These are phyloP conservation scores for Fragum whitleyi DNA, from an alignment of 2,888 invertebrate genomes.

Conservation along the genomic window DNA sequence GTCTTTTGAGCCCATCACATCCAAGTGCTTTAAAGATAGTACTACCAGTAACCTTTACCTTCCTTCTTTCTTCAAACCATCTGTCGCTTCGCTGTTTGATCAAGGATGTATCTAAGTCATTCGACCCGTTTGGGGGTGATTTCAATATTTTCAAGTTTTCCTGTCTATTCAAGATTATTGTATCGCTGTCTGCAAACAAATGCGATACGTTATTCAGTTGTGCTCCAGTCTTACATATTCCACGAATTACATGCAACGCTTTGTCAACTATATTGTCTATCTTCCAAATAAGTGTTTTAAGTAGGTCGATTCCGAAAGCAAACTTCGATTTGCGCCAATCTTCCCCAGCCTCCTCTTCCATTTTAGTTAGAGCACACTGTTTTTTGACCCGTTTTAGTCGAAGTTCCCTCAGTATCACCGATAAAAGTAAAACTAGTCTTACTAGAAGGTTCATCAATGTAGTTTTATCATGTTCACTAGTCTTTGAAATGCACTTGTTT, in stretches of 20 bases:
- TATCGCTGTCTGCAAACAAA: not conserved
- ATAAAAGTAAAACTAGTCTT: not conserved
- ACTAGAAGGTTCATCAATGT: not conserved
- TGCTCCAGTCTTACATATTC: not conserved
- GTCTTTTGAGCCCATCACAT: not conserved
- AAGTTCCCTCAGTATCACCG: not conserved
- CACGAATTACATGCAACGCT: not conserved
- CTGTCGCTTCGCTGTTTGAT: not conserved
- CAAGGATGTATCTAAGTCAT: not conserved
- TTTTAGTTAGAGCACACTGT: not conserved
- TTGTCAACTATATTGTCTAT: not conserved
- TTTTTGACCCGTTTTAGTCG: not conserved
- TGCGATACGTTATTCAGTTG: not conserved
- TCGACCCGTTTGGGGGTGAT: not conserved
- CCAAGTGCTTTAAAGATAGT: not conserved
- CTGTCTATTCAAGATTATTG: not conserved
- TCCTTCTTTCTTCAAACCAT: slow-evolving; percentile 3
- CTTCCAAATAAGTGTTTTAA: not conserved
- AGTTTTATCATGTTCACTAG: not conserved
- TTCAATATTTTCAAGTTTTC: not conserved
- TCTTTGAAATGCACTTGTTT: not conserved
- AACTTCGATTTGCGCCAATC: slow-evolving; percentile 7
- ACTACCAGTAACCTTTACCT: slow-evolving; percentile 9
- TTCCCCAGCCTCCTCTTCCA: not conserved
- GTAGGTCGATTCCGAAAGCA: not conserved